Percentiles rank a stretch among this genome's conserved stretches.
phyloP scores from a whole-genome alignment of 2,113 vertebrate genomes.

The Maccullochella peelii region DNA sequence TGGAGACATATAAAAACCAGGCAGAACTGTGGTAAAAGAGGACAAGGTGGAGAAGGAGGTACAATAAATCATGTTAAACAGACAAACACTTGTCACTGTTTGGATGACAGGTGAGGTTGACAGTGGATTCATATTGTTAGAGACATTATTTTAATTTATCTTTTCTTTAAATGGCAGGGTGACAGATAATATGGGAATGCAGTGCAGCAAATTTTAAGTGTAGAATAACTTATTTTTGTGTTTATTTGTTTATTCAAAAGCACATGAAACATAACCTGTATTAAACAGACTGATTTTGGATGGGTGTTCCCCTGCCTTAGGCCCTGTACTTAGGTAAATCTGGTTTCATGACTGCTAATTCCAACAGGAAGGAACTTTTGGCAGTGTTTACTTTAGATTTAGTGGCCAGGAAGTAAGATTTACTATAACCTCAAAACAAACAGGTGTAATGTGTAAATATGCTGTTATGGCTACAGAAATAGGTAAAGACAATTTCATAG shows the following conservation, averaged over 20 bases:
- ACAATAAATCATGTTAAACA: background rate
- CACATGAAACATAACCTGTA: background rate
- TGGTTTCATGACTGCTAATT: background rate
- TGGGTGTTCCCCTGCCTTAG: background rate
- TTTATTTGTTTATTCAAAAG: background rate
- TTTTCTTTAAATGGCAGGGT: background rate
- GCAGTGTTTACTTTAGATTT: background rate
- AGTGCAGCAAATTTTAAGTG: background rate
- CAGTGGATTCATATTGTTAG: background rate
- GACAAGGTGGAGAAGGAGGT: background rate
- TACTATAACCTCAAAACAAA: background rate
- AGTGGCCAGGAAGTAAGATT: background rate
- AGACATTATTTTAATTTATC: background rate
- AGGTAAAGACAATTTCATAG: background rate
- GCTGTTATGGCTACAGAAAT: background rate
- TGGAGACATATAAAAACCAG: slow-evolving; percentile 21
- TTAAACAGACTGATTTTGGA: background rate
- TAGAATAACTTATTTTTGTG: background rate
- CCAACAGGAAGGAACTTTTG: background rate
- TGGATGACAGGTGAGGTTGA: background rate
- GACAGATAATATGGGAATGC: too few relatives aligned
- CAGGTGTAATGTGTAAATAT: background rate
- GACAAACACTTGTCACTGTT: background rate
- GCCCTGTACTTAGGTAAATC: background rate
- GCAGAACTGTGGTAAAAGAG: background rate